Percentiles rank a stretch among this genome's conserved stretches.
phyloP scores from a whole-genome alignment of 1,140 invertebrate genomes.

The Diorhabda elongata region DNA sequence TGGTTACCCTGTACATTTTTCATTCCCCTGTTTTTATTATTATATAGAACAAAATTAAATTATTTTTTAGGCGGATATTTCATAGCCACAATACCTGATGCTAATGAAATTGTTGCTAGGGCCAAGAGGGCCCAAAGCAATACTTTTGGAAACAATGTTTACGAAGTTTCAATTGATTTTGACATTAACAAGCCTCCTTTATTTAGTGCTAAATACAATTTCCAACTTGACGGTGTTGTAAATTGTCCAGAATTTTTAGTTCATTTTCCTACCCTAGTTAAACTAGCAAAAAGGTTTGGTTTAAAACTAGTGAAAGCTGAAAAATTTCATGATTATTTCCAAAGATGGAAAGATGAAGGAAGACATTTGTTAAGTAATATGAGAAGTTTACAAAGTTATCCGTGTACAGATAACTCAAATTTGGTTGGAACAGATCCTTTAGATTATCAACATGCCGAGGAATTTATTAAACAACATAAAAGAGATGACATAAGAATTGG shows the following conservation, averaged over 20 bases:
- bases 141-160: constrained; percentile 85
- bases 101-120: constrained; percentile 77
- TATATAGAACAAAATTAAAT: background rate
- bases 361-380: constrained; percentile 67
- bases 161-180: constrained; percentile 73
- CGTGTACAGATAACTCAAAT: constrained; percentile 52
- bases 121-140: constrained; percentile 54
- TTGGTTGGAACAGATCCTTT: constrained; percentile 55
- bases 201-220: constrained; percentile 96
- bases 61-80: constrained; percentile 70
- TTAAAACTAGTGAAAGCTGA: constrained; percentile 71
- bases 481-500: constrained; percentile 55
- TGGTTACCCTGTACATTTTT: too few species aligned
- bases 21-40: background rate
- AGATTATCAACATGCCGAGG: constrained; percentile 72
- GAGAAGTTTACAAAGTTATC: constrained; percentile 69
- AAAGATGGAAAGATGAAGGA: constrained; percentile 58
- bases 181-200: constrained; percentile 70
- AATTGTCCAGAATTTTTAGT: constrained; percentile 98
- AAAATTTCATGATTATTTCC: constrained; percentile 79
- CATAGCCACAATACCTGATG: constrained; percentile 94
- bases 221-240: constrained; percentile 92
- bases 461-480: constrained; percentile 53
- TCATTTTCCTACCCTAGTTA: constrained; percentile 80
- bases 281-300: constrained; percentile 77